phyloP scores from a whole-genome alignment of 2,797 vertebrate species.

The Sebastes cheni region DNA sequence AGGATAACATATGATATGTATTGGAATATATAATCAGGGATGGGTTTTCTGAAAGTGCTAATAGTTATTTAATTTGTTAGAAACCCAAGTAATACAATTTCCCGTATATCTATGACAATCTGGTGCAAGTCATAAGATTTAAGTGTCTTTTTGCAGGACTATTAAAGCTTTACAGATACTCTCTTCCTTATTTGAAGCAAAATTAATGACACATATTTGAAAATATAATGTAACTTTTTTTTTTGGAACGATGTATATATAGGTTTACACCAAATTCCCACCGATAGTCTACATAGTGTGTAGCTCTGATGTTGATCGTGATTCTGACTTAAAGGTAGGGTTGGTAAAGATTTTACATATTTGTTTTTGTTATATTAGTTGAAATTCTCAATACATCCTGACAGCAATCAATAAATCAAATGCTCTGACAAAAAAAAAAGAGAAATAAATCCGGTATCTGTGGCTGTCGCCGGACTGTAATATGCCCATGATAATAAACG shows the following conservation, averaged over 20 bases:
- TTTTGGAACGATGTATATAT: neutral
- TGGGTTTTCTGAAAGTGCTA: neutral
- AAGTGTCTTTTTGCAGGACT: neutral
- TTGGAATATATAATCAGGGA: neutral
- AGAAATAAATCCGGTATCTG: no score
- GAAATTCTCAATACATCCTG: no score
- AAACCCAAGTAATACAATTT: neutral
- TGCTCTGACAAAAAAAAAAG: no score
- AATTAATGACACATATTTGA: neutral
- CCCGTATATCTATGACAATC: neutral
- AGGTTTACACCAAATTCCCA: neutral
- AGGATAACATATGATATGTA: neutral
- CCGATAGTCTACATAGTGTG: neutral
- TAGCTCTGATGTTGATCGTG: neutral
- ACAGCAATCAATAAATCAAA: no score
- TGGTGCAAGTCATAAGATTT: neutral
- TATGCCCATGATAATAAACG: rapidly evolving
- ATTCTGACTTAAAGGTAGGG: neutral
- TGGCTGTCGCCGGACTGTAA: no score
- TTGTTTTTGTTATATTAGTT: no score
- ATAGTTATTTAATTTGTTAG: neutral
- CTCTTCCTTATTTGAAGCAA: neutral
- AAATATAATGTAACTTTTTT: neutral
- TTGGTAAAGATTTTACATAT: no score
- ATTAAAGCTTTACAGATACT: neutral